Evolutionary conservation across 2,797 vertebrate genomes (phyloP), one percentile per base, ranked within the genome.

Genomic region (Pseudochaenichthys georgianus): DNA sequence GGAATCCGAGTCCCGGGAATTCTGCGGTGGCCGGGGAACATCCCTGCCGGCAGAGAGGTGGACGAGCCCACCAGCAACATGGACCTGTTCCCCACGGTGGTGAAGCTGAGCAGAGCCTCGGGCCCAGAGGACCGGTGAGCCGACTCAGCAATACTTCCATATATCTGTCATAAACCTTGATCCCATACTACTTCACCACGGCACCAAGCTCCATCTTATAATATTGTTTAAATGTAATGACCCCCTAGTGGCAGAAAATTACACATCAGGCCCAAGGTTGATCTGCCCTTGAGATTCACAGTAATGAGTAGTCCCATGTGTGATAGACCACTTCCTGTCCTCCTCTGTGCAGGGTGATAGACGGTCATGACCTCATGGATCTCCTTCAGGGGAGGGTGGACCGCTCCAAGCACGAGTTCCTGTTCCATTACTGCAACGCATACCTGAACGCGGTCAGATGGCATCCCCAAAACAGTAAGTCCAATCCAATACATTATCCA

Each of bases 391-490:
- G 94, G 13, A 77, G 55, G 58, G 86, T 60, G 60, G 74, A 83
- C 9, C 86, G 2, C n/a, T 97, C 96, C 0, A 81, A 92, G 0
- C 97, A 97, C 8, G 95, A 97, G 84, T 98, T 98, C 28, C 94
- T 99, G 45, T 98, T 98, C 91, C 97, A 98, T 70, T 98, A 98
- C 84, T 98, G 97, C 86, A 97, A 96, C 75, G 88, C 90, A 42
- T 93, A 95, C 87, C 83, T 98, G 75, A 97, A 97, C 13, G 96
- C 96, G 1, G 95, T 97, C 64, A 91, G 97, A 17, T 98, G 97
- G 97, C 93, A 87, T 42, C 96, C 95, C 0, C 34, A 0, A 28
- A 95, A 97, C 88, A 96, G 97, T 98, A 89, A 96, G 97, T 94
- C 60, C 23, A 28, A 6, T 7, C 38, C 34, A 38, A 38, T 9